A percentile compares a stretch with the other conserved stretches of the same genome.
Conservation (phyloP, 1,140 invertebrate genomes). For the Calliphora vicina region DNA sequence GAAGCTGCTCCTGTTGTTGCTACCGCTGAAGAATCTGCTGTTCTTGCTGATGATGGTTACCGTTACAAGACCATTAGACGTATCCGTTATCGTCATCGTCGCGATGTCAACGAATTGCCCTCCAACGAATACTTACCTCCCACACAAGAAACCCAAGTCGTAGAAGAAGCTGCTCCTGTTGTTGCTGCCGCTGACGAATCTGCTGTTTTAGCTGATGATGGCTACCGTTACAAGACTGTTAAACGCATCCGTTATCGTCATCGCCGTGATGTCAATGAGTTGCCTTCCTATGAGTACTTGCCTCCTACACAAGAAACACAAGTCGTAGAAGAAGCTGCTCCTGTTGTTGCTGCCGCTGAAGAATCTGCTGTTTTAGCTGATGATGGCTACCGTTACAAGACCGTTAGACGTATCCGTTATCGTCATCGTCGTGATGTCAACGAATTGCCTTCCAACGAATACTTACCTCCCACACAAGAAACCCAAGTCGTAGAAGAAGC, state of each 20-base stretch:
- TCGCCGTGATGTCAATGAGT: constrained; percentile 49
- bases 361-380: constrained; percentile 36
- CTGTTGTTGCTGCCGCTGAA: constrained; percentile 20
- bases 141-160: constrained; percentile 42
- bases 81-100: constrained; percentile 48
- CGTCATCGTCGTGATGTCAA: constrained; percentile 52
- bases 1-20: constrained; percentile 22
- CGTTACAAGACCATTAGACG: constrained; percentile 51
- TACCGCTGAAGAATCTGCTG: constrained; percentile 32
- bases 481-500: constrained; percentile 37
- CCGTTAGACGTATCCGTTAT: constrained; percentile 39
- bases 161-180: constrained; percentile 38
- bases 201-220: constrained; percentile 46
- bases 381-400: constrained; percentile 54
- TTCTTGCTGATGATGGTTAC: constrained; percentile 47
- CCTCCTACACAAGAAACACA: constrained; percentile 40
- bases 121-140: constrained; percentile 46
- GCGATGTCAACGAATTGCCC: constrained; percentile 57
- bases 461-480: constrained; percentile 45
- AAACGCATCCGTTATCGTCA: constrained; percentile 45
- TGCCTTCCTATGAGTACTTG: constrained; percentile 43
- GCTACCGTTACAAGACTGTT: constrained; percentile 53
- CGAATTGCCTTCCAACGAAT: constrained; percentile 50
- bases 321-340: constrained; percentile 39
- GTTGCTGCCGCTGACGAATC: constrained; percentile 31